These are phyloP conservation scores for Psettodes erumei DNA, from an alignment of 2,113 vertebrate genomes.

Conservation along the genomic window DNA sequence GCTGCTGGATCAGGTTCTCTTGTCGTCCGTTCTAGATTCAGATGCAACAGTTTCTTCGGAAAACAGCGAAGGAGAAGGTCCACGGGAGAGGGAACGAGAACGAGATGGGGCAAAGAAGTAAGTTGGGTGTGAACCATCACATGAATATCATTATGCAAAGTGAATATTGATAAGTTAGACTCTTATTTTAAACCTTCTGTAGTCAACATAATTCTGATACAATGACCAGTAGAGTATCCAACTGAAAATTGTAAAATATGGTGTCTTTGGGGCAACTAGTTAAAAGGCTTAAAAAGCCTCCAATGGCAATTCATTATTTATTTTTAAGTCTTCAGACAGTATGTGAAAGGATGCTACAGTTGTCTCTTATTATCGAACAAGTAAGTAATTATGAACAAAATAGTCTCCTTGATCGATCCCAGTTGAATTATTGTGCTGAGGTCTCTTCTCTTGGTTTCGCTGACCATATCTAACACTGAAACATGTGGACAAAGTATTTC, in stretches of 20 bases:
- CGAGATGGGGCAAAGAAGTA: slow-evolving; percentile 87
- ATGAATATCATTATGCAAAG: background rate
- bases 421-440: background rate
- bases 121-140: slow-evolving; percentile 36
- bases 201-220: background rate
- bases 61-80: slow-evolving; percentile 89
- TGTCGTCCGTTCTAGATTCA: slow-evolving; percentile 82
- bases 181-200: fast-evolving
- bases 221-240: background rate
- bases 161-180: background rate
- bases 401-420: background rate
- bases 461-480: background rate
- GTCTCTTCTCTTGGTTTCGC: background rate
- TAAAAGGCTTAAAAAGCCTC: background rate
- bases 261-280: background rate
- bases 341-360: background rate
- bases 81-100: slow-evolving; percentile 84
- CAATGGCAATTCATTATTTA: background rate
- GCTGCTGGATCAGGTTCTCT: background rate
- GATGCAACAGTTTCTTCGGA: slow-evolving; percentile 93
- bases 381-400: background rate
- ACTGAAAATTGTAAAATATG: background rate
- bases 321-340: background rate
- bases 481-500: background rate
- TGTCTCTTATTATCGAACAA: background rate